A percentile compares a stretch with the other conserved stretches of the same genome.
These are phyloP conservation scores for Cyphomyrmex costatus DNA, from an alignment of 1,140 invertebrate genomes.

Conservation along the genomic window DNA sequence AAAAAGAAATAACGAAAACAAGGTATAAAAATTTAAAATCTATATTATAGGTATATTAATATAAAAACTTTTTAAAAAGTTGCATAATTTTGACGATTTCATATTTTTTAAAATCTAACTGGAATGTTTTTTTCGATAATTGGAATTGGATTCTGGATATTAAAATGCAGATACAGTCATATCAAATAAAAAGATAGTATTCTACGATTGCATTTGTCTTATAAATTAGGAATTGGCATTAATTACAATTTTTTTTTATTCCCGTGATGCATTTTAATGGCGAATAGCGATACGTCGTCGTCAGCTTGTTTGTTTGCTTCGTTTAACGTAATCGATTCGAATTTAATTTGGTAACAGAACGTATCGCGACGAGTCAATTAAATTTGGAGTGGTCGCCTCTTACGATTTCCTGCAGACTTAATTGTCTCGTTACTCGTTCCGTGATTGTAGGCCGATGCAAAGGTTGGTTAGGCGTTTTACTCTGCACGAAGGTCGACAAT, in stretches of 20 bases:
- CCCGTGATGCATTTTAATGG: background rate
- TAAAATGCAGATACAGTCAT: background rate
- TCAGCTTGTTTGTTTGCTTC: background rate
- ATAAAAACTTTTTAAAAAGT: background rate
- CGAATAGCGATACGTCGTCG: background rate
- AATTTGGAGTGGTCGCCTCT: constrained; percentile 72
- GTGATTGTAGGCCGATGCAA: constrained; percentile 53
- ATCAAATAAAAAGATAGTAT: background rate
- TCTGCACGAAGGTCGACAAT: constrained; percentile 70
- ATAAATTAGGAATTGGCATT: background rate
- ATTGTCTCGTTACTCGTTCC: constrained; percentile 73
- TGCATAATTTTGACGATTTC: background rate
- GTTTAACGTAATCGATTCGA: constrained; percentile 53
- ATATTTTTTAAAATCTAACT: background rate
- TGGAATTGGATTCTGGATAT: background rate
- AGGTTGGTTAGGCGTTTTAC: constrained; percentile 64
- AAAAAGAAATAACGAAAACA: background rate
- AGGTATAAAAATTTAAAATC: background rate
- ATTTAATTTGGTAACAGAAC: constrained; percentile 65
- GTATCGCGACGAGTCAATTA: constrained; percentile 73
- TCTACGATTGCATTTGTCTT: background rate
- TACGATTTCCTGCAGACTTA: constrained; percentile 75
- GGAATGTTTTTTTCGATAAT: background rate
- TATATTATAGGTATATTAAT: background rate
- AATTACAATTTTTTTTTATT: background rate